A percentile compares a stretch with the other conserved stretches of the same genome.
These are phyloP conservation scores for Cremastobaeus sp. DNA, from an alignment of 2,888 invertebrate genomes.

Conservation along the genomic window DNA sequence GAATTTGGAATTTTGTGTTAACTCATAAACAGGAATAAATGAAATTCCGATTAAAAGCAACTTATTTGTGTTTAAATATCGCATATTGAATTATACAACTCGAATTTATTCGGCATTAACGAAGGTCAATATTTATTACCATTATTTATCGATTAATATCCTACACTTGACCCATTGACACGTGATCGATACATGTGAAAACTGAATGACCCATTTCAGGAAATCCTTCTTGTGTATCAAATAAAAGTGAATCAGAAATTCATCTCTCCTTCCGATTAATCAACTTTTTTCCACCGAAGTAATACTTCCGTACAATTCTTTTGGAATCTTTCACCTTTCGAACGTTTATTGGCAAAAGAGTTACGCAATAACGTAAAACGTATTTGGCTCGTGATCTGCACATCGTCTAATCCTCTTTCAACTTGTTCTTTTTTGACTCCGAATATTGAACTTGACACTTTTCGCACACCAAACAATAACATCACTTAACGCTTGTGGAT, in stretches of 20 bases:
- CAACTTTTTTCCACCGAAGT: conserved; percentile 14
- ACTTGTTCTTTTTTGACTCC: conserved; percentile 1
- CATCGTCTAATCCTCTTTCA: conserved; percentile 6
- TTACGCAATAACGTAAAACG: not conserved
- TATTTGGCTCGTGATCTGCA: not conserved
- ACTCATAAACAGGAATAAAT: too few relatives aligned
- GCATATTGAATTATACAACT: conserved; percentile 16
- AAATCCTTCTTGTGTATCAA: conserved; percentile 36
- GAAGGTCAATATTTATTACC: conserved; percentile 38
- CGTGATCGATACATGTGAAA: conserved; percentile 49
- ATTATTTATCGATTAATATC: conserved; percentile 45
- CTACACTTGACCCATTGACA: conserved; percentile 55
- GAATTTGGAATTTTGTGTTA: too few relatives aligned
- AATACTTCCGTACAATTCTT: conserved; percentile 21
- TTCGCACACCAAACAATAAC: conserved; percentile 3
- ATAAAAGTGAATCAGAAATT: conserved; percentile 37
- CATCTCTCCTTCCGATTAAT: conserved; percentile 35
- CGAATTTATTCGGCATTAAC: conserved; percentile 6
- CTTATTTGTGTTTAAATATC: too few relatives aligned
- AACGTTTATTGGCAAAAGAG: not conserved
- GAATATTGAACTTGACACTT: conserved; percentile 6
- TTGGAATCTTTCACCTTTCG: conserved; percentile 32
- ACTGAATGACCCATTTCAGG: conserved; percentile 49
- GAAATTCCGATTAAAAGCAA: too few relatives aligned
- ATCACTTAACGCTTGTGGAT: too few relatives aligned